These are phyloP conservation scores for Halichoeres trimaculatus DNA, from an alignment of 2,113 vertebrate genomes.

Conservation along the genomic window DNA sequence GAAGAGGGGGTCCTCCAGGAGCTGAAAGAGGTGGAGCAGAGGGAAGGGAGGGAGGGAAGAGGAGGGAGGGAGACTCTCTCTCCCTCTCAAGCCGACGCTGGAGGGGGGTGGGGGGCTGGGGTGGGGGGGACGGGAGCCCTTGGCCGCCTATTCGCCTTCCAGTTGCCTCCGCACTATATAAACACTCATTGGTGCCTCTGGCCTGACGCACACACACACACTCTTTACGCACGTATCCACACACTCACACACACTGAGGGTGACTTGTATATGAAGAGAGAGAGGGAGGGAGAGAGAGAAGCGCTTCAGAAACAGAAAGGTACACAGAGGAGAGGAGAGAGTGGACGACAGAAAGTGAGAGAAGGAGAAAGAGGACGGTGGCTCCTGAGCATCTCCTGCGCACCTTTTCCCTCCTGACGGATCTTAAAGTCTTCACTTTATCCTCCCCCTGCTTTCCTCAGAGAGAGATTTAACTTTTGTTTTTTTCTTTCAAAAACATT, in stretches of 20 bases:
- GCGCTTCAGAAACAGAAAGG: conserved; percentile 69
- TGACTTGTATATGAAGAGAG: conserved; percentile 70
- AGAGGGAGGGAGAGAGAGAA: conserved; percentile 39
- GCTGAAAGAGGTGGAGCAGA: conserved; percentile 68
- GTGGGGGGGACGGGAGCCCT: conserved; percentile 71
- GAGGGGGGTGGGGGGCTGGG: conserved; percentile 54
- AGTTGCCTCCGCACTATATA: conserved; percentile 90
- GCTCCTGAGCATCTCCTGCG: conserved; percentile 68
- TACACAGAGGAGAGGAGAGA: conserved; percentile 65
- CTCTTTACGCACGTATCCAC: conserved; percentile 49
- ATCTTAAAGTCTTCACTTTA: conserved; percentile 38
- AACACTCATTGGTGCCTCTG: conserved; percentile 89
- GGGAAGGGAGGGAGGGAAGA: conserved; percentile 32
- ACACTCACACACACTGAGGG: conserved; percentile 82
- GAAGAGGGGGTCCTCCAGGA: conserved; percentile 57
- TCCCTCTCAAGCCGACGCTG: conserved; percentile 40
- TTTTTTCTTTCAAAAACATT: conserved; percentile 8
- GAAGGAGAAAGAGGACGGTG: conserved; percentile 65
- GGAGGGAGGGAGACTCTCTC: conserved; percentile 49
- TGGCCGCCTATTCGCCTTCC: conserved; percentile 76
- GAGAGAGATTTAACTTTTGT: conserved; percentile 48
- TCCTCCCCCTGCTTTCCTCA: conserved; percentile 9
- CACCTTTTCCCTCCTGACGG: conserved; percentile 56
- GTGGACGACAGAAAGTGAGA: conserved; percentile 67
- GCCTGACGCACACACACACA: conserved; percentile 75